Evolutionary conservation across 2,888 invertebrate species (phyloP), one percentile per base, ranked within the genome.

Genomic region (Meta bourneti): DNA sequence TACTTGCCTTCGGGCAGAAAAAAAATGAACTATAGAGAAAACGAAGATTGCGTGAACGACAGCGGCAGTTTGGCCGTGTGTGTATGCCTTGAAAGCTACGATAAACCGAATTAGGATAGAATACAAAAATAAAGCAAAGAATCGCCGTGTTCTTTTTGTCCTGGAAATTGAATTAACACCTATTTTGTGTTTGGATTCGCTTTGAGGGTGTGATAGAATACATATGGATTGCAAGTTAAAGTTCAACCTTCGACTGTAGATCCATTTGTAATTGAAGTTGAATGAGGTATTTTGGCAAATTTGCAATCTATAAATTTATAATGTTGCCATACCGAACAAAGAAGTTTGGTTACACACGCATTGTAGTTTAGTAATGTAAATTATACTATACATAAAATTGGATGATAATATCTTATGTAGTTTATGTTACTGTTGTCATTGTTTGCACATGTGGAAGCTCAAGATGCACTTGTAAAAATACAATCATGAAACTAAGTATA

Each of bases 161-260:
- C 34, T 34, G 34, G 72, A 61, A 87, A 87, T 87, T 80, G 80
- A 72, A 71, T 87, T 80, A 87, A 87, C 87, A 87, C 87, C 87
- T 87, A 54, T 87, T 72, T 54, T 7, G 72, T 54, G 80, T 71
- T 78, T 72, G 69, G 77, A 61, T 70, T 77, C 49, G 78, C 52
- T 86, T 82, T 9, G 81, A 11, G 49, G 49, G 16, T 16, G 11
- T 16, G 61, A 61, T 61, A 61, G 13, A 16, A 9, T 61, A 16
- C 7, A 61, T 11, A 16, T 61, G 61, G 11, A 1, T 34, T 34
- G 34, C 4, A 34, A 34, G 34, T 34, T 34, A 34, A 34, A 34
- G 34, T 49, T 9, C 79, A 61, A 51, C 34, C 20, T 54, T 72
- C n/a, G 19, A 72, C 52, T 34, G 16, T 54, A 20, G 20, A 13